Conservation (phyloP, 2,113 vertebrate genomes). For the Tyrannus savana region DNA sequence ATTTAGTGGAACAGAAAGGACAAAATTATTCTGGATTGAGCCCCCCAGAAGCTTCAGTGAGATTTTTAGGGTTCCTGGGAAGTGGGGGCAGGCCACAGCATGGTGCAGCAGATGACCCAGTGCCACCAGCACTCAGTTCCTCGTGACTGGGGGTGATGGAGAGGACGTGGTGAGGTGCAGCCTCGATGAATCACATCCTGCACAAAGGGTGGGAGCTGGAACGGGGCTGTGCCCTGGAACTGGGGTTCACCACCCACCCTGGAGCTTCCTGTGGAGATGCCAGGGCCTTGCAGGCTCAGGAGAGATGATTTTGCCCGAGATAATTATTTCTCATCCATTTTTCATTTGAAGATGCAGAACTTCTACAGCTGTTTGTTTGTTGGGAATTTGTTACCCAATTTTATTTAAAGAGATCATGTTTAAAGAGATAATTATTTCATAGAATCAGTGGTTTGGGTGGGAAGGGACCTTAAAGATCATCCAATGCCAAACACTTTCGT, state of each 20-base stretch:
- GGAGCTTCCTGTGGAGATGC: not conserved
- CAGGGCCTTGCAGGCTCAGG: not conserved
- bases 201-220: not conserved
- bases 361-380: fast-evolving
- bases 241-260: not conserved
- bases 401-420: not conserved
- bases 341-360: not conserved
- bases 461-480: not conserved
- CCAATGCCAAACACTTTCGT: not conserved
- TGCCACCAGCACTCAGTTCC: not conserved
- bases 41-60: fast-evolving
- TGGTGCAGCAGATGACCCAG: not conserved
- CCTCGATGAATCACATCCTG: not conserved
- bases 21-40: fast-evolving
- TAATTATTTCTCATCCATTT: fast-evolving
- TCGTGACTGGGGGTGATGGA: not conserved
- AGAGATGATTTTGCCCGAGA: not conserved
- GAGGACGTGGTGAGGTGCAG: not conserved
- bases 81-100: fast-evolving
- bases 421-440: not conserved
- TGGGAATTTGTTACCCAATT: not conserved
- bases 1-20: not conserved
- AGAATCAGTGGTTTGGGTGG: not conserved
- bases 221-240: not conserved
- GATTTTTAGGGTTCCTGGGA: fast-evolving